phyloP scores from a whole-genome alignment of 2,797 vertebrate species.

The Rhinoraja longicauda region DNA sequence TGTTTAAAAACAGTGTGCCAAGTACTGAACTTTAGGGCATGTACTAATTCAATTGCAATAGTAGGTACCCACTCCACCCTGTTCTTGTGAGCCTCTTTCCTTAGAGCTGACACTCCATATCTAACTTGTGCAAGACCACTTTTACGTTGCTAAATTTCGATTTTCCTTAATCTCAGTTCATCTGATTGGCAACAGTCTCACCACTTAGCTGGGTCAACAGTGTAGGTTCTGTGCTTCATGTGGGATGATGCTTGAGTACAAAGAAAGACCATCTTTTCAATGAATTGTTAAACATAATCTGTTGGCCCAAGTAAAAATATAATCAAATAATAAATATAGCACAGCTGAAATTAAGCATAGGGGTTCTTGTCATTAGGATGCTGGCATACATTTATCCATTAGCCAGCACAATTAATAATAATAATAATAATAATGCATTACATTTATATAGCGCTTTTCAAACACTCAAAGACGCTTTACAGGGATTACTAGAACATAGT shows the following conservation, averaged over 20 bases:
- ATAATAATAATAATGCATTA: too few species aligned
- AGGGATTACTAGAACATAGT: too few species aligned
- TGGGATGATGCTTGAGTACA: not conserved
- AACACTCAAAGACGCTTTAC: too few species aligned
- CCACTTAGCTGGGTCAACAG: too few species aligned
- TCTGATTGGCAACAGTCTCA: not conserved
- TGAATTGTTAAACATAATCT: not conserved
- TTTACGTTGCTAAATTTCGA: not conserved
- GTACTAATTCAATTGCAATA: not conserved
- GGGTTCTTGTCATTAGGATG: not conserved
- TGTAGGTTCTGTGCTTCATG: not conserved
- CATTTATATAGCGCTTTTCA: too few species aligned
- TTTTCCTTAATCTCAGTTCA: not conserved
- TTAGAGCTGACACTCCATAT: not conserved
- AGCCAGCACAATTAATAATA: not conserved
- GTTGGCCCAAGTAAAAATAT: not conserved
- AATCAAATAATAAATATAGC: not conserved
- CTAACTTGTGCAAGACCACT: not conserved
- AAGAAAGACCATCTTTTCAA: not conserved
- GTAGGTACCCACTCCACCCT: not conserved
- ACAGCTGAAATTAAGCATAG: not conserved
- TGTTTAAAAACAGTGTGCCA: not conserved
- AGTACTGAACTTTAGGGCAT: not conserved
- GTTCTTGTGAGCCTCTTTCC: not conserved
- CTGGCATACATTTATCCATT: not conserved